phyloP scores from a whole-genome alignment of 2,888 invertebrate species.

The Phengaris alcon region DNA sequence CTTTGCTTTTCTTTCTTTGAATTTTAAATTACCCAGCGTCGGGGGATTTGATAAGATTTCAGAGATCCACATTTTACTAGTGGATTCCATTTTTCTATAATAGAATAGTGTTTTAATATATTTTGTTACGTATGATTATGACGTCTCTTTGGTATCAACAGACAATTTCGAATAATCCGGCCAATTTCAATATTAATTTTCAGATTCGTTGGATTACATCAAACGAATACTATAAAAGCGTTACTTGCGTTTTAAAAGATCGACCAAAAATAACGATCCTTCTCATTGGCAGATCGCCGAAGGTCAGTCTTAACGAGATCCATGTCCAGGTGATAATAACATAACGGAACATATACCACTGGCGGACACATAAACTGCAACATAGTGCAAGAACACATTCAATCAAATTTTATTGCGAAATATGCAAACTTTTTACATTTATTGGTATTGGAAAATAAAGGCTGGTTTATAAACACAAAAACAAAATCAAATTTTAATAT shows the following conservation, averaged over 20 bases:
- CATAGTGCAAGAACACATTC: too few relatives aligned
- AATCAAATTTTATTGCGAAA: too few relatives aligned
- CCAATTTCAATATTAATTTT: neutral
- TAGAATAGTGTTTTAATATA: too few relatives aligned
- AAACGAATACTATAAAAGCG: constrained; percentile 10
- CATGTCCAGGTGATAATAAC: neutral
- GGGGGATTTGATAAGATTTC: neutral
- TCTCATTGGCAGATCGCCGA: constrained; percentile 15
- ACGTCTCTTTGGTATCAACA: too few relatives aligned
- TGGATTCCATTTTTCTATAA: neutral
- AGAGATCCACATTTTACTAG: neutral
- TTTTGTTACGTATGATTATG: too few relatives aligned
- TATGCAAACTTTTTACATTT: too few relatives aligned
- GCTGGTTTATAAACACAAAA: too few relatives aligned
- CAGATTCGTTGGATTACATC: neutral
- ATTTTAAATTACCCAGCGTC: constrained; percentile 7
- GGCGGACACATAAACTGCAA: too few relatives aligned
- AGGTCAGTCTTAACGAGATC: constrained; percentile 8
- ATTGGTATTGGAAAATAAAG: too few relatives aligned
- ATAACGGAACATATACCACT: neutral
- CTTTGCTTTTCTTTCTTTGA: constrained; percentile 27
- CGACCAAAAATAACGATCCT: constrained; percentile 18
- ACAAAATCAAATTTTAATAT: too few relatives aligned
- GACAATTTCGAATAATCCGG: neutral
- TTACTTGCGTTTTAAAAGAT: neutral